Evolutionary conservation across 2,797 vertebrate species (phyloP), one percentile per base, ranked within the genome.

Genomic region (Karalla daura): DNA sequence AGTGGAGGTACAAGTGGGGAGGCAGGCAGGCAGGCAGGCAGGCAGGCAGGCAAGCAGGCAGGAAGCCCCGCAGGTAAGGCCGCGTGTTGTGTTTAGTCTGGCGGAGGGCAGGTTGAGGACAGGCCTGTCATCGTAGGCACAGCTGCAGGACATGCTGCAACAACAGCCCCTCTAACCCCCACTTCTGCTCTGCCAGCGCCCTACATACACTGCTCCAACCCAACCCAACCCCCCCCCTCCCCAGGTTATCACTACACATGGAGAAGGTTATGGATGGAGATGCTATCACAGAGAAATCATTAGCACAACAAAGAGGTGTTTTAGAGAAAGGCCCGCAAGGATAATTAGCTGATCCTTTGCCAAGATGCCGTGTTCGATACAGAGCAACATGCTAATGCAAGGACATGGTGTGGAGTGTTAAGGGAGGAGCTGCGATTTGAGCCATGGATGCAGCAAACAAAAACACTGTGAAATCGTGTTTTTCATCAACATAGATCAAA

Each of bases 221-320:
- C n/a, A n/a, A n/a, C n/a, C n/a, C n/a, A n/a, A n/a, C n/a, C n/a
- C n/a, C n/a, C n/a, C n/a, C 44, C 83, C 80, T 78, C 67, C 60
- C 63, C 72, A 84, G 80, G 84, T 84, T 78, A 80, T 89, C 81
- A 60, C 68, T 63, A 51, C 58, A 73, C 77, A 78, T 67, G 62
- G 74, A 68, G 82, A 81, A 83, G 74, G 81, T 86, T 87, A 83
- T 64, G 64, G 83, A 88, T 87, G 80, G 74, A 84, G 91, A 91
- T 90, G 73, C 70, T 83, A 89, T 90, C 89, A 43, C 62, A 63
- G 53, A 53, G 50, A 53, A 35, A 0, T 20, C 64, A 91, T 89
- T 88, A 90, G 63, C 86, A 90, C 81, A 86, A 90, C 90, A 90
- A 88, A 90, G 88, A 78, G 56, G 56, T 55, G 71, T 70, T 86